phyloP scores from a whole-genome alignment of 2,797 vertebrate species.

The Labroides dimidiatus region DNA sequence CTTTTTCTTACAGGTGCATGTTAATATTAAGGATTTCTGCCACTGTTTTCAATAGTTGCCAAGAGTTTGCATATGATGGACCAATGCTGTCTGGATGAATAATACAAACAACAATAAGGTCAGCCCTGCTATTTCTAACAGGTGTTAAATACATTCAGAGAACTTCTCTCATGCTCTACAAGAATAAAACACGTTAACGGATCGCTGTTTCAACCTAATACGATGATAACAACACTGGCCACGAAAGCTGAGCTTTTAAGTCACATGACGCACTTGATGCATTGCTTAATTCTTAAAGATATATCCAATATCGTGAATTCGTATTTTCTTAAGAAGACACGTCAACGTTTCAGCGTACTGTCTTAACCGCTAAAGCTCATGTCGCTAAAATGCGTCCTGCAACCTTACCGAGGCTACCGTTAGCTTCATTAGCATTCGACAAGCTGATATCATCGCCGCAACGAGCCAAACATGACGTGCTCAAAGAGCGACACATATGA shows the following conservation, averaged over 20 bases:
- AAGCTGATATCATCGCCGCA: not conserved
- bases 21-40: no score
- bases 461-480: not conserved
- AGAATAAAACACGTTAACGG: no score
- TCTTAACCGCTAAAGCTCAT: not conserved
- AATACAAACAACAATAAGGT: no score
- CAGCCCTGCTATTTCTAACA: no score
- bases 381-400: slow-evolving; percentile 5
- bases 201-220: not conserved
- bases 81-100: no score
- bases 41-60: no score
- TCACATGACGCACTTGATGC: not conserved
- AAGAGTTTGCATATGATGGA: no score
- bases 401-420: slow-evolving; percentile 16
- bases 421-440: slow-evolving; percentile 53
- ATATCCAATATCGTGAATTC: no score
- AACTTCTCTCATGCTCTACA: no score
- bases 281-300: not conserved
- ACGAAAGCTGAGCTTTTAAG: not conserved
- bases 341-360: fast-evolving
- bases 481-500: fast-evolving
- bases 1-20: no score
- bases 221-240: not conserved
- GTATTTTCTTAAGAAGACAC: fast-evolving
- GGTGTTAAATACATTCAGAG: no score